Percentiles rank a stretch among this genome's conserved stretches.
phyloP scores from a whole-genome alignment of 1,140 invertebrate species.

The Drosophila teissieri region DNA sequence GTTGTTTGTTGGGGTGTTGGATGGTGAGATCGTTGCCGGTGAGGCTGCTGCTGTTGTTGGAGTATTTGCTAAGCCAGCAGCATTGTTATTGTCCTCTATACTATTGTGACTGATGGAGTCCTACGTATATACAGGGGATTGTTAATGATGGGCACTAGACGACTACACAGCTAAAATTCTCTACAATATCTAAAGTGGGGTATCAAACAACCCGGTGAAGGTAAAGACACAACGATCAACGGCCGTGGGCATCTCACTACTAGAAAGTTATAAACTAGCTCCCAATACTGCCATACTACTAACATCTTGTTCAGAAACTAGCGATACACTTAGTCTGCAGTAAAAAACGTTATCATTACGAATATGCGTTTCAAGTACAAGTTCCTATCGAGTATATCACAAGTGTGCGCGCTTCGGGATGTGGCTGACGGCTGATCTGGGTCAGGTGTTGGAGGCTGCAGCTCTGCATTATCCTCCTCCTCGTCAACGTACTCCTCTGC shows the following conservation, averaged over 20 bases:
- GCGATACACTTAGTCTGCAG: constrained; percentile 5
- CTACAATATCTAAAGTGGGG: too few relatives aligned
- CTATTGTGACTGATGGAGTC: constrained; percentile 61
- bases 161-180: neutral
- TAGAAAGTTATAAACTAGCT: neutral
- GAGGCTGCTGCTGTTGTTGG: constrained; percentile 7
- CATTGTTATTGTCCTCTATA: constrained; percentile 68
- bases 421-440: constrained; percentile 8
- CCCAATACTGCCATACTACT: neutral
- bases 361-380: constrained; percentile 74
- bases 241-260: neutral
- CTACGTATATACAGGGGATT: constrained; percentile 36
- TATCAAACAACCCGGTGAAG: neutral
- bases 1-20: constrained; percentile 18
- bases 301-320: constrained; percentile 3
- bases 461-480: constrained; percentile 16
- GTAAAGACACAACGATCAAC: neutral
- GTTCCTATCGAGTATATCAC: constrained; percentile 80
- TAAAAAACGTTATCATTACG: constrained; percentile 42
- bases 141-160: constrained; percentile 6
- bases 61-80: constrained; percentile 21
- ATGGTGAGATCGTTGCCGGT: constrained; percentile 14
- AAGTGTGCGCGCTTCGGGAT: constrained; percentile 57
- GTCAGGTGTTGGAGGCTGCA: constrained; percentile 15
- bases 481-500: constrained; percentile 1